These are phyloP conservation scores for Athrips mouffetella DNA, from an alignment of 2,888 invertebrate genomes.

Conservation along the genomic window DNA sequence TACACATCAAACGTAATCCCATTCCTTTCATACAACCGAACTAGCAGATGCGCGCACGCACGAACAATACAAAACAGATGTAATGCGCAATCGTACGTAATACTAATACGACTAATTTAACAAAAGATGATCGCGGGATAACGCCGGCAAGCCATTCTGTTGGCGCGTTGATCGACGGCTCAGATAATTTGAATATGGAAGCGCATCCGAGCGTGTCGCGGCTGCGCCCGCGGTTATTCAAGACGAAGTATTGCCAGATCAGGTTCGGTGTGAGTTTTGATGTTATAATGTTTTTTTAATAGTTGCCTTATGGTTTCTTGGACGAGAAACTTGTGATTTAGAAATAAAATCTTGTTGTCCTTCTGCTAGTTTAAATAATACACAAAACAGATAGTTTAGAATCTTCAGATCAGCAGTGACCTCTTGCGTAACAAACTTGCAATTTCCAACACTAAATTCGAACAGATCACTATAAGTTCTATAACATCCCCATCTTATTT, in stretches of 20 bases:
- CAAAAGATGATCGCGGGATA: constrained; percentile 31
- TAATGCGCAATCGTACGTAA: constrained; percentile 40
- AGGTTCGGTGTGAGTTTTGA: not conserved
- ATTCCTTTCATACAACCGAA: constrained; percentile 60
- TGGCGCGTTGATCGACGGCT: constrained; percentile 69
- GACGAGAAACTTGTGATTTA: too few relatives aligned
- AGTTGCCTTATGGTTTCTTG: too few relatives aligned
- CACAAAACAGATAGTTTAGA: too few relatives aligned
- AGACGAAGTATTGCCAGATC: not conserved
- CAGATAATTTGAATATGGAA: constrained; percentile 74
- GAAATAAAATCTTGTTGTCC: too few relatives aligned
- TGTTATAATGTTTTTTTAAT: not conserved
- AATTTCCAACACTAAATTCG: too few relatives aligned
- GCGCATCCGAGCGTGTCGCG: constrained; percentile 52
- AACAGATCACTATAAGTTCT: too few relatives aligned
- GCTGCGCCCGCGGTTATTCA: constrained; percentile 35
- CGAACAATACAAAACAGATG: constrained; percentile 57
- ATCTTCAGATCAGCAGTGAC: too few relatives aligned
- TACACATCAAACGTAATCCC: constrained; percentile 52
- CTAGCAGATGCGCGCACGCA: constrained; percentile 63
- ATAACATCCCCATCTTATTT: too few relatives aligned
- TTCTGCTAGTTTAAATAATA: too few relatives aligned
- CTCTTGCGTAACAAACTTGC: too few relatives aligned
- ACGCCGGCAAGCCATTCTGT: constrained; percentile 42
- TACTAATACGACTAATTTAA: constrained; percentile 57